Evolutionary conservation across 2,797 vertebrate genomes (phyloP).

Genomic region (Hyperoplus lanceolatus): DNA sequence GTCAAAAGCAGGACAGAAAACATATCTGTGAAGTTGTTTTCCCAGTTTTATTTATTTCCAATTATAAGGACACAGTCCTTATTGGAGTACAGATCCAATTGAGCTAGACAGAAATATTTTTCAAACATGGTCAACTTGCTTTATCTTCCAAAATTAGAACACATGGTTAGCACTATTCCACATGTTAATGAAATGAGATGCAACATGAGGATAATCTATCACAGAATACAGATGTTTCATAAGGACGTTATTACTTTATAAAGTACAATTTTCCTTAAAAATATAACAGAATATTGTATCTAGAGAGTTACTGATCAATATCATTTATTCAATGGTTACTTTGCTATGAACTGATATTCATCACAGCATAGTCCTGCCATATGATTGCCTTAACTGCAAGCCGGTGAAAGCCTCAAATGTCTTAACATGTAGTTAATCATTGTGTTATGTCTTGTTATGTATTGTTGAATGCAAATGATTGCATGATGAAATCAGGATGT

Average conservation of each 20-base stretch:
- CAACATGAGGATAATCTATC: constrained; percentile 12
- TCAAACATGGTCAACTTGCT: background rate
- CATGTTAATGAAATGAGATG: constrained; percentile 22
- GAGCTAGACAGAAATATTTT: constrained; percentile 6
- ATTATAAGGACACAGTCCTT: background rate
- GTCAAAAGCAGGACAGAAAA: constrained; percentile 42
- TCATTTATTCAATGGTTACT: constrained; percentile 18
- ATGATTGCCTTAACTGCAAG: background rate
- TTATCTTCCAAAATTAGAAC: constrained; percentile 8
- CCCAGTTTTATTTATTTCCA: no score
- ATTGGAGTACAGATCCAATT: constrained; percentile 5
- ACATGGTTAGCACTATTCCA: background rate
- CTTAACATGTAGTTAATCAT: background rate
- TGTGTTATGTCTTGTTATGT: background rate
- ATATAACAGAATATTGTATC: background rate
- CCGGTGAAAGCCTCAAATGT: background rate
- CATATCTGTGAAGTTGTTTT: constrained; percentile 30
- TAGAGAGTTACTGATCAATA: constrained; percentile 17
- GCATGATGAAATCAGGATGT: no score
- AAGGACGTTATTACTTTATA: constrained; percentile 10
- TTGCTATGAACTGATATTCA: constrained; percentile 31
- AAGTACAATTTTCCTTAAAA: background rate
- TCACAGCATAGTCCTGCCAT: background rate
- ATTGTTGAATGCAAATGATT: no score
- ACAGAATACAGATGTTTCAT: constrained; percentile 6